A percentile compares a stretch with the other conserved stretches of the same genome.
These are phyloP conservation scores for Eilema depressum DNA, from an alignment of 2,888 invertebrate species.

Conservation along the genomic window DNA sequence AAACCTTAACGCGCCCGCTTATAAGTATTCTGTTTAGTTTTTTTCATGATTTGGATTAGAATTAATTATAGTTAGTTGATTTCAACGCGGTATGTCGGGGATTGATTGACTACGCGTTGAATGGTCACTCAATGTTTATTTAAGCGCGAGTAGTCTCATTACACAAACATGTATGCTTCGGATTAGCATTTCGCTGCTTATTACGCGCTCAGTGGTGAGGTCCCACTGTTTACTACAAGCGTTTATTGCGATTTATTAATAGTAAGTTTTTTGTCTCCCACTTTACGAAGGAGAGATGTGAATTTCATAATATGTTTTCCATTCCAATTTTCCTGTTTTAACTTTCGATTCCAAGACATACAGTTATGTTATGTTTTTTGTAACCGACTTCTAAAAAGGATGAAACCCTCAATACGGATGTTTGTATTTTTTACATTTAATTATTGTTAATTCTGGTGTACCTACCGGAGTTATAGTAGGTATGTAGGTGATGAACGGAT, in stretches of 20 bases:
- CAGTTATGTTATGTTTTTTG: too few species aligned
- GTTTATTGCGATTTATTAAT: slow-evolving; percentile 5
- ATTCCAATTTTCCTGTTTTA: not conserved
- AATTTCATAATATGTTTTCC: not conserved
- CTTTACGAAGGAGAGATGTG: not conserved
- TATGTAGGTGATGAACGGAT: too few species aligned
- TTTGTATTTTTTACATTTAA: too few species aligned
- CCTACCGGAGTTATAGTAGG: too few species aligned
- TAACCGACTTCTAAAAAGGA: too few species aligned
- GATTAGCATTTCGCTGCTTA: slow-evolving; percentile 55
- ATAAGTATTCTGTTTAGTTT: not conserved
- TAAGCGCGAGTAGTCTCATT: slow-evolving; percentile 53
- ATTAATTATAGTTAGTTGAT: slow-evolving; percentile 10
- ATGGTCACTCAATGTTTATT: slow-evolving; percentile 56
- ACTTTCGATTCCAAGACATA: not conserved
- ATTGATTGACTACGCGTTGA: slow-evolving; percentile 48
- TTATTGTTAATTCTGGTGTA: not conserved
- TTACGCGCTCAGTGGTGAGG: slow-evolving; percentile 41
- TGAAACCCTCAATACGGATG: too few species aligned
- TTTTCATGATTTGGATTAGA: not conserved
- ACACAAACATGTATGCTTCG: slow-evolving; percentile 54
- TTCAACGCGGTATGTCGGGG: slow-evolving; percentile 12
- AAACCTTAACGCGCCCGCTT: not conserved
- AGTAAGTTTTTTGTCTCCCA: not conserved
- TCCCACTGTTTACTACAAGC: slow-evolving; percentile 16